These are phyloP conservation scores for Leptinotarsa haldemani DNA, from an alignment of 2,888 invertebrate species.

Conservation along the genomic window DNA sequence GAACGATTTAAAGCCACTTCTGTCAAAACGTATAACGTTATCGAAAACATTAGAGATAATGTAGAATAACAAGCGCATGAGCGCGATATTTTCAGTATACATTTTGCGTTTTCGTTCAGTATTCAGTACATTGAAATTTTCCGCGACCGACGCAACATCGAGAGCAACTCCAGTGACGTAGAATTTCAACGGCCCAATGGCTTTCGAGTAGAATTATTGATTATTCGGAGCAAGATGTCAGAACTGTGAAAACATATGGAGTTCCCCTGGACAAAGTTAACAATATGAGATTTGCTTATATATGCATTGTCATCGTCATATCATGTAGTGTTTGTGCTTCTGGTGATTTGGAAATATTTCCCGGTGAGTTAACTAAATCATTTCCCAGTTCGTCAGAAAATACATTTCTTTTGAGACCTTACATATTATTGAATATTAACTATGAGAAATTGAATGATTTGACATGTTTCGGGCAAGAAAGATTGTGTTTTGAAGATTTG, in stretches of 20 bases:
- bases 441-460: too few relatives aligned
- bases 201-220: constrained; percentile 61
- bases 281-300: constrained; percentile 61
- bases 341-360: constrained; percentile 61
- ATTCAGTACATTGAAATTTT: constrained; percentile 37
- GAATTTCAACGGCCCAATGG: constrained; percentile 53
- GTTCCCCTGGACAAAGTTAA: constrained; percentile 54
- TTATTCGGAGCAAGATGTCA: constrained; percentile 61
- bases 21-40: constrained; percentile 28
- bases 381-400: not conserved
- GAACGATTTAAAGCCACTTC: not conserved
- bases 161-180: constrained; percentile 42
- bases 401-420: not conserved
- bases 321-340: constrained; percentile 58
- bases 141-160: constrained; percentile 29
- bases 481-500: too few relatives aligned
- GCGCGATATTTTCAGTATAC: constrained; percentile 40
- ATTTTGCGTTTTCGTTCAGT: constrained; percentile 48
- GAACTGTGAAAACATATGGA: constrained; percentile 64
- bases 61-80: constrained; percentile 49
- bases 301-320: constrained; percentile 59
- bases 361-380: constrained; percentile 55
- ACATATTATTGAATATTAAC: too few relatives aligned
- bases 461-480: too few relatives aligned
- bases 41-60: constrained; percentile 36